phyloP scores from a whole-genome alignment of 2,888 invertebrate species.

The Nemotelus pantherinus region DNA sequence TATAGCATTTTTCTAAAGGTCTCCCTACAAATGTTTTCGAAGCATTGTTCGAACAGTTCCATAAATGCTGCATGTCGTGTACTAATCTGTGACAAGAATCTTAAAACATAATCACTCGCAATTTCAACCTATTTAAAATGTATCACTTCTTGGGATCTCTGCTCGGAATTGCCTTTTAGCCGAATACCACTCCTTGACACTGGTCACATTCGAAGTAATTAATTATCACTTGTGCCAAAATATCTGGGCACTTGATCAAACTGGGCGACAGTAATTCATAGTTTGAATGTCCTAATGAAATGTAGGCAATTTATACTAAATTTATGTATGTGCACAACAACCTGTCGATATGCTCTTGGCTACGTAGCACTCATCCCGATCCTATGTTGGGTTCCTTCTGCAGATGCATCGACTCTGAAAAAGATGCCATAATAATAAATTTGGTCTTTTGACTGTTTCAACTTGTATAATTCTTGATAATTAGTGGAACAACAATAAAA shows the following conservation, averaged over 20 bases:
- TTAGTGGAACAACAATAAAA: slow-evolving; percentile 51
- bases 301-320: slow-evolving; percentile 36
- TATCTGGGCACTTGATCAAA: slow-evolving; percentile 34
- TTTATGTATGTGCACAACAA: slow-evolving; percentile 38
- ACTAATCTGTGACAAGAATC: too few relatives aligned
- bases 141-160: too few relatives aligned
- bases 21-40: too few relatives aligned
- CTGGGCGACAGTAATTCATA: slow-evolving; percentile 37
- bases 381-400: not conserved
- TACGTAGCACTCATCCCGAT: not conserved
- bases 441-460: slow-evolving; percentile 44
- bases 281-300: slow-evolving; percentile 32
- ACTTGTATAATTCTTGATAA: slow-evolving; percentile 48
- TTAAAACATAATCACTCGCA: too few relatives aligned
- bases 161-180: too few relatives aligned
- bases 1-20: too few relatives aligned
- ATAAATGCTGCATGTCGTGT: too few relatives aligned
- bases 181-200: slow-evolving; percentile 1
- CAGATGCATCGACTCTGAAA: slow-evolving; percentile 4
- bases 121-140: too few relatives aligned
- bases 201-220: slow-evolving; percentile 14
- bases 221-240: slow-evolving; percentile 30
- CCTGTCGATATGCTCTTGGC: slow-evolving; percentile 37
- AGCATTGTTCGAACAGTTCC: too few relatives aligned
- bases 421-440: slow-evolving; percentile 42